These are phyloP conservation scores for Tromatobia lineatoria DNA, from an alignment of 2,888 invertebrate genomes.

Conservation along the genomic window DNA sequence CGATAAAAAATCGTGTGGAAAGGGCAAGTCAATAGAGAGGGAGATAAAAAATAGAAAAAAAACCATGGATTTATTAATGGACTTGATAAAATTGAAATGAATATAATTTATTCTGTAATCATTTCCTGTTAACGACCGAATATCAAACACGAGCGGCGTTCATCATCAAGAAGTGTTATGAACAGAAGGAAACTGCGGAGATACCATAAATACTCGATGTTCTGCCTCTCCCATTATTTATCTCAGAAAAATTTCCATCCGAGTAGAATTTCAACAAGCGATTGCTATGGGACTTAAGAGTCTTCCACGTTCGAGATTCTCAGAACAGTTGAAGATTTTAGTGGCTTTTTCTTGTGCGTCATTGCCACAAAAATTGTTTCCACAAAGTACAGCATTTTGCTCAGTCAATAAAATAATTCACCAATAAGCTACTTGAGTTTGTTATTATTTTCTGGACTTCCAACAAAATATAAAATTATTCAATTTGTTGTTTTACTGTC, in stretches of 20 bases:
- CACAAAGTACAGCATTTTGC: no score
- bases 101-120: conserved; percentile 33
- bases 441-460: no score
- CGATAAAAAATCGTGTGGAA: neutral
- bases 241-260: neutral
- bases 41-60: neutral
- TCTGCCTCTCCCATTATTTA: neutral
- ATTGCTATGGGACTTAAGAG: neutral
- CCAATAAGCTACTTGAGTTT: no score
- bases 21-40: neutral
- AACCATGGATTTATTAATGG: conserved; percentile 18
- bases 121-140: conserved; percentile 5
- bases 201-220: conserved; percentile 24
- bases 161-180: neutral
- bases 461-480: no score
- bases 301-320: neutral
- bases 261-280: neutral
- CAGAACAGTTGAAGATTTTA: neutral
- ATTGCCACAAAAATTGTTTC: no score
- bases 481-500: no score
- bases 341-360: no score
- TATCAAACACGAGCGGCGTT: conserved; percentile 16
- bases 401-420: no score
- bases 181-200: neutral
- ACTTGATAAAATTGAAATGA: conserved; percentile 21